phyloP scores from a whole-genome alignment of 2,113 vertebrate species.

The Rhinopomastus cyanomelas region DNA sequence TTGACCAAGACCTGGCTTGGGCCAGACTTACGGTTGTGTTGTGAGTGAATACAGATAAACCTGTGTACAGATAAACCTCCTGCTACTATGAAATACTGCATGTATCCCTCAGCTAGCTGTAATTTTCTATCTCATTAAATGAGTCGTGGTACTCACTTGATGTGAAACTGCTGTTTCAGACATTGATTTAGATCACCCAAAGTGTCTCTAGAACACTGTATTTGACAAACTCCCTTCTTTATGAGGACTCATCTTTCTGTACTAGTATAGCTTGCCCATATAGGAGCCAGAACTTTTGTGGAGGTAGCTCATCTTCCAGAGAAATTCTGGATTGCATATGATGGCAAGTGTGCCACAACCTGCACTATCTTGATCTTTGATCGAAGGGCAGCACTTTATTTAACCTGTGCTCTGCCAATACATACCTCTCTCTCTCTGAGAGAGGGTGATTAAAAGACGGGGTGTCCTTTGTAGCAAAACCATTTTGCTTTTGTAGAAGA shows the following conservation, averaged over 20 bases:
- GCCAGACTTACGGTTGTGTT: not conserved
- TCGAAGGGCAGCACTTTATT: not conserved
- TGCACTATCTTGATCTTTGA: not conserved
- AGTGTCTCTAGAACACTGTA: not conserved
- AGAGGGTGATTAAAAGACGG: not conserved
- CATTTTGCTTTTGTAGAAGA: not conserved
- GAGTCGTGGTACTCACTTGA: not conserved
- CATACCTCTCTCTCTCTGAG: not conserved
- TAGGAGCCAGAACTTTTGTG: not conserved
- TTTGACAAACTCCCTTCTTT: not conserved
- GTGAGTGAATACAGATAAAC: not conserved
- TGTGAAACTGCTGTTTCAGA: not conserved
- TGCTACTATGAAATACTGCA: not conserved
- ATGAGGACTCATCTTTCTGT: rapidly evolving
- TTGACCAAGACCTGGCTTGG: rapidly evolving
- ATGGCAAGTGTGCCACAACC: not conserved
- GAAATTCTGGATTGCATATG: not conserved
- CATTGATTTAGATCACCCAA: rapidly evolving
- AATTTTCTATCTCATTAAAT: not conserved
- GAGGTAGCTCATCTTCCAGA: not conserved
- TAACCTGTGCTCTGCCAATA: not conserved
- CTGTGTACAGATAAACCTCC: not conserved
- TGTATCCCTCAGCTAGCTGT: not conserved
- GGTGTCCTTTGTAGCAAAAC: not conserved
- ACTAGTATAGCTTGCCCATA: rapidly evolving